Evolutionary conservation across 2,113 vertebrate species (phyloP).

Genomic region (Astatotilapia flaviijosephi): DNA sequence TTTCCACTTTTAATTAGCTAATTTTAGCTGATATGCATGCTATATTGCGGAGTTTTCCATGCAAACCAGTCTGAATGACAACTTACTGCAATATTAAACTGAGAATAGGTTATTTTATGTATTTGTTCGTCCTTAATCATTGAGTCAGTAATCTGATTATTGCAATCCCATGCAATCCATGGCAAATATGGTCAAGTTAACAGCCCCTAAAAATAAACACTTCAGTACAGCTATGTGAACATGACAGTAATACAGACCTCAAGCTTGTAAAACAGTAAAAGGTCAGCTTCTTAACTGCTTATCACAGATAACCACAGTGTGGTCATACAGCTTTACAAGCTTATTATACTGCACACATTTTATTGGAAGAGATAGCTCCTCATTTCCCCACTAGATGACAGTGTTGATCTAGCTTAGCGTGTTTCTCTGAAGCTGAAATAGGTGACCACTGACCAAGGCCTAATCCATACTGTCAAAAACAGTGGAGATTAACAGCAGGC

Average conservation of each 20-base stretch:
- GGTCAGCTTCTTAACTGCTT: neutral
- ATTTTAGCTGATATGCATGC: neutral
- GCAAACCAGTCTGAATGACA: neutral
- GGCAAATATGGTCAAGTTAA: neutral
- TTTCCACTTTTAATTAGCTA: neutral
- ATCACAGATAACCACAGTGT: neutral
- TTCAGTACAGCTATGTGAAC: neutral
- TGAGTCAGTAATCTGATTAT: neutral
- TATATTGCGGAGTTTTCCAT: neutral
- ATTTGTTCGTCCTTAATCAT: neutral
- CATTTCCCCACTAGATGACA: slow-evolving; percentile 56
- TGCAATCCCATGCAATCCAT: neutral
- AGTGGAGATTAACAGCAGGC: neutral
- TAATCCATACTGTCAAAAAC: neutral
- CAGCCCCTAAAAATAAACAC: neutral
- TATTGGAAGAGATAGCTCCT: neutral
- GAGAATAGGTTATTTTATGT: neutral
- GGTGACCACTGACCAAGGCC: neutral
- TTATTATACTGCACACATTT: neutral
- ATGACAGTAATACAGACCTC: neutral
- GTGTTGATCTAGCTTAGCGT: slow-evolving; percentile 13
- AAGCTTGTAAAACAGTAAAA: neutral
- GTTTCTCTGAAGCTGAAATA: neutral
- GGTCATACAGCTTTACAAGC: neutral
- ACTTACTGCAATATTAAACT: neutral